Conservation (phyloP, 2,113 vertebrate species). For the Tetrax tetrax region DNA sequence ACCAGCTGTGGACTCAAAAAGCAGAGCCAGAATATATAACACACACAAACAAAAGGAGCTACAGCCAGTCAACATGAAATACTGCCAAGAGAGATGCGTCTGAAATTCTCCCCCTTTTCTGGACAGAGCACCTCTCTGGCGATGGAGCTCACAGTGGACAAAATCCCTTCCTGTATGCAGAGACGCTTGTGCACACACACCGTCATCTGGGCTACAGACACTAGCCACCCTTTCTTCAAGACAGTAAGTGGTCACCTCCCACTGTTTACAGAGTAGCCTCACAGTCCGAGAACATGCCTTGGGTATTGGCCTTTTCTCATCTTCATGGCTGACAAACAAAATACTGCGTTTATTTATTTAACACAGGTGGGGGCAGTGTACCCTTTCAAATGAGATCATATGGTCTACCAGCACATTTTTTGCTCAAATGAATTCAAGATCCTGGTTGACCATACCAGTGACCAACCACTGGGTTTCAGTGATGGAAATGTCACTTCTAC, state of each 20-base stretch:
- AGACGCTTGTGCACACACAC: background rate
- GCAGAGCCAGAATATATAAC: background rate
- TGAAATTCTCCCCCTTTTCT: background rate
- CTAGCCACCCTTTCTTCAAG: background rate
- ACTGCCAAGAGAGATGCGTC: background rate
- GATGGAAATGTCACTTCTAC: background rate
- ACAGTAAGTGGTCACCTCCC: background rate
- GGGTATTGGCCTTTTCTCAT: background rate
- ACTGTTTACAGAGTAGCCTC: background rate
- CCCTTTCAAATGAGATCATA: background rate
- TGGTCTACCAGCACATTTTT: background rate
- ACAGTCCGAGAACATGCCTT: background rate
- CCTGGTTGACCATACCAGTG: background rate
- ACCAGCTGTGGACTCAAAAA: conserved; percentile 7
- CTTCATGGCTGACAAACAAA: background rate
- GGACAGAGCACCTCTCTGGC: background rate
- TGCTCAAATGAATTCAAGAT: background rate
- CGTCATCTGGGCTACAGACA: background rate
- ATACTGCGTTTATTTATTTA: background rate
- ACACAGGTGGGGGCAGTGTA: background rate
- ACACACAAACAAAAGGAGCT: background rate
- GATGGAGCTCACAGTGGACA: background rate
- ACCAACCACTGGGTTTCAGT: background rate
- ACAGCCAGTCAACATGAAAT: background rate
- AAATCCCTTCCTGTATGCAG: background rate